Conservation (phyloP, 2,797 vertebrate species). For the Buphagus erythrorhynchus region DNA sequence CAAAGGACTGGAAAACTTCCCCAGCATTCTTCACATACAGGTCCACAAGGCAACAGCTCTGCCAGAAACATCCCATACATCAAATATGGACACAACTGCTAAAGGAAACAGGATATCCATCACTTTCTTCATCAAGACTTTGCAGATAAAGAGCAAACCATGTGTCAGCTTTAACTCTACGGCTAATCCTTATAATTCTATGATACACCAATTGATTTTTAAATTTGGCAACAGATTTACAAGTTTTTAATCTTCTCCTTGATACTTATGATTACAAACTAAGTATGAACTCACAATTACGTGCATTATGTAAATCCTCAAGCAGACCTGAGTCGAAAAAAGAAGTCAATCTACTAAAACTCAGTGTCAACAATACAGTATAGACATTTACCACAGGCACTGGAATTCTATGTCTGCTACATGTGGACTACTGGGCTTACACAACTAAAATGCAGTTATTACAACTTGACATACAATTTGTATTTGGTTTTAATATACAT, state of each 20-base stretch:
- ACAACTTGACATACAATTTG: neutral
- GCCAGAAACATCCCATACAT: neutral
- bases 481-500: neutral
- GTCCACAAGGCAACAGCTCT: neutral
- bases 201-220: neutral
- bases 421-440: too few species aligned
- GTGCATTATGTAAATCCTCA: neutral
- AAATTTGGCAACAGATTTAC: neutral
- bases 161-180: neutral
- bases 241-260: neutral
- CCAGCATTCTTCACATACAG: neutral
- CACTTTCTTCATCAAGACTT: neutral
- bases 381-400: neutral
- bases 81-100: neutral
- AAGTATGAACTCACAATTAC: neutral
- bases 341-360: neutral
- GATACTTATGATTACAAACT: neutral
- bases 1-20: neutral
- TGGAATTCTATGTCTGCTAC: neutral
- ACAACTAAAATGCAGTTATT: neutral
- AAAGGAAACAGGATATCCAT: neutral
- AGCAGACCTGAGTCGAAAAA: accelerated
- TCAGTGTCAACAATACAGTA: neutral
- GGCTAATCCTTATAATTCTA: neutral
- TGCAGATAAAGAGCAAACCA: neutral